These are phyloP conservation scores for Macroglossus sobrinus DNA, from an alignment of 2,113 vertebrate species.

Conservation along the genomic window DNA sequence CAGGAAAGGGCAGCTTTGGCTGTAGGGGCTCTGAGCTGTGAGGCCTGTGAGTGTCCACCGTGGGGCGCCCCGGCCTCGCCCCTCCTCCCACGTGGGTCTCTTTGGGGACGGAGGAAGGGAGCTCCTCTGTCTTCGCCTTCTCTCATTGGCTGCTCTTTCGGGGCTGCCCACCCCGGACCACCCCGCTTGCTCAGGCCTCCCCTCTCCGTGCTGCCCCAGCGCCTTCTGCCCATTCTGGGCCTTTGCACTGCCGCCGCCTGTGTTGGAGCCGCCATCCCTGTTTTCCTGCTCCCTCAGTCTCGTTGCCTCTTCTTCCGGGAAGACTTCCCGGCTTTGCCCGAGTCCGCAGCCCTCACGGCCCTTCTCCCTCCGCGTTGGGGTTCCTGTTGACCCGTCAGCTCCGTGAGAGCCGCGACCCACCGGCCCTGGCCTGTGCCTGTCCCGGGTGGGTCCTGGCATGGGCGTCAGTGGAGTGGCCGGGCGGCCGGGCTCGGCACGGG, in stretches of 20 bases:
- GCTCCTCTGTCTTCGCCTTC: not conserved
- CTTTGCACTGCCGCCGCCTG: fast-evolving
- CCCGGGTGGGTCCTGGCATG: not conserved
- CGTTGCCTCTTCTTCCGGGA: not conserved
- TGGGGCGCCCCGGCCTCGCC: not conserved
- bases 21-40: fast-evolving
- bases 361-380: fast-evolving
- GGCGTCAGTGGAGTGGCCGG: fast-evolving
- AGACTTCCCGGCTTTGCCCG: not conserved
- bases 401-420: fast-evolving
- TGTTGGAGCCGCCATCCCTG: fast-evolving
- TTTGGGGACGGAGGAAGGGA: fast-evolving
- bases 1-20: not conserved
- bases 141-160: not conserved
- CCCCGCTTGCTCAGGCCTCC: fast-evolving
- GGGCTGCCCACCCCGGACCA: not conserved
- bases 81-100: fast-evolving
- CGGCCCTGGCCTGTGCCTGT: not conserved
- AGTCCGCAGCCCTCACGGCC: fast-evolving
- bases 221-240: not conserved
- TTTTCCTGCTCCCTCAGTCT: not conserved
- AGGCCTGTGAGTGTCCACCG: not conserved
- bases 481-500: not conserved
- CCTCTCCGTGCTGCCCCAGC: not conserved
- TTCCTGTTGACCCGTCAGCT: fast-evolving